Evolutionary conservation across 1,140 invertebrate species (phyloP).

Genomic region (Lasioglossum baleicum): DNA sequence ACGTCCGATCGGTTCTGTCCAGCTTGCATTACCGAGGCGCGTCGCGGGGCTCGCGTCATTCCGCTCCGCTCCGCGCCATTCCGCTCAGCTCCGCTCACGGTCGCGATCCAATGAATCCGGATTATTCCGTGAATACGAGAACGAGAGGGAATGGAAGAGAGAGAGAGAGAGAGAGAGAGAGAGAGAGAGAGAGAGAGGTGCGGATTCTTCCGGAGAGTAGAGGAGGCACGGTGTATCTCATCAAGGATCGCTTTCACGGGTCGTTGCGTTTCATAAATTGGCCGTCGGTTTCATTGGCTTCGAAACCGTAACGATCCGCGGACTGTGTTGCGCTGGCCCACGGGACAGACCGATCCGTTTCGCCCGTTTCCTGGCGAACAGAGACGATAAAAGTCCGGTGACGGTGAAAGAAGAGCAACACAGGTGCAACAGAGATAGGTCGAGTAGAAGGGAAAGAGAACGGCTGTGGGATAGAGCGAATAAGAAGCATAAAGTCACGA

Average conservation of each 20-base stretch:
- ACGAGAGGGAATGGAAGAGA: no score
- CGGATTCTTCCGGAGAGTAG: slow-evolving; percentile 26
- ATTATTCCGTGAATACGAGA: slow-evolving; percentile 27
- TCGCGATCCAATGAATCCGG: slow-evolving; percentile 38
- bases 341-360: slow-evolving; percentile 40
- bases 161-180: no score
- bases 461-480: slow-evolving; percentile 18
- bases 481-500: slow-evolving; percentile 54
- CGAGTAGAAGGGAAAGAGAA: neutral
- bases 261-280: slow-evolving; percentile 66
- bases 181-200: no score
- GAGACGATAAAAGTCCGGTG: slow-evolving; percentile 8
- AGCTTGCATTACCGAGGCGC: neutral
- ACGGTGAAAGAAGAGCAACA: neutral
- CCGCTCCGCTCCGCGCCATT: neutral
- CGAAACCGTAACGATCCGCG: slow-evolving; percentile 44
- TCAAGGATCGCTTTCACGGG: slow-evolving; percentile 65
- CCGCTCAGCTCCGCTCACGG: slow-evolving; percentile 9
- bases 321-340: slow-evolving; percentile 18
- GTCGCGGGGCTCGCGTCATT: neutral
- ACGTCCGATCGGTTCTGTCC: slow-evolving; percentile 5
- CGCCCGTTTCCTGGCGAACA: slow-evolving; percentile 33
- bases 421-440: neutral
- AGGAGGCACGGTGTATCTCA: slow-evolving; percentile 38
- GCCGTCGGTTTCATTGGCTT: slow-evolving; percentile 59